Base-by-base conservation (phyloP, 2,888 invertebrate genomes). In the Aradus depressus region DNA sequence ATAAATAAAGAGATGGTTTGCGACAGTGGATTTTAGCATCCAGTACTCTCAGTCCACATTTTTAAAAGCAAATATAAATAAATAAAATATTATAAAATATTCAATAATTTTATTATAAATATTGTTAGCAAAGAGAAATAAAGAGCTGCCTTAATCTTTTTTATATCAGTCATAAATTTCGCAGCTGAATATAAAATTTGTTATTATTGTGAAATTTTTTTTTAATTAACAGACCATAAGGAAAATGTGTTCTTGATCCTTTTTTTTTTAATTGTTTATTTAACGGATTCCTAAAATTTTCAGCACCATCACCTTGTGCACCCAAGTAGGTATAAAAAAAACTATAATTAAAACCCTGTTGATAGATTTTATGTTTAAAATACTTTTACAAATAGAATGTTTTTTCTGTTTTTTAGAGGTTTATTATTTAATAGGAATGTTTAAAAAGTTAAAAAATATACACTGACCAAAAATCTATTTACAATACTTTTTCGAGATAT, bases 391-490 rank as follows among this genome's bases (percentile, higher is more conserved):
- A n/a, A n/a, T n/a, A n/a, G n/a, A n/a, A n/a, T n/a, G n/a, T n/a
- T n/a, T n/a, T n/a, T n/a, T n/a, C n/a, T n/a, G n/a, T n/a, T n/a
- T n/a, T n/a, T n/a, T n/a, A n/a, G n/a, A n/a, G n/a, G n/a, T n/a
- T n/a, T n/a, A n/a, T n/a, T n/a, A n/a, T n/a, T n/a, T n/a, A n/a
- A n/a, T n/a, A n/a, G n/a, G n/a, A n/a, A n/a, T n/a, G n/a, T n/a
- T n/a, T n/a, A n/a, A n/a, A n/a, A n/a, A n/a, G n/a, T n/a, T n/a
- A n/a, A n/a, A n/a, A n/a, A n/a, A n/a, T n/a, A n/a, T n/a, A n/a
- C n/a, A n/a, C n/a, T n/a, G n/a, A n/a, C n/a, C n/a, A n/a, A n/a
- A 18, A 50, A 38, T 41, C 28, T 23, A 50, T 31, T 50, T 23
- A 26, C 22, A 42, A 42, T 26, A 50, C 21, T 22, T 26, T 3